phyloP scores from a whole-genome alignment of 2,888 invertebrate species.

The Microctonus brassicae region DNA sequence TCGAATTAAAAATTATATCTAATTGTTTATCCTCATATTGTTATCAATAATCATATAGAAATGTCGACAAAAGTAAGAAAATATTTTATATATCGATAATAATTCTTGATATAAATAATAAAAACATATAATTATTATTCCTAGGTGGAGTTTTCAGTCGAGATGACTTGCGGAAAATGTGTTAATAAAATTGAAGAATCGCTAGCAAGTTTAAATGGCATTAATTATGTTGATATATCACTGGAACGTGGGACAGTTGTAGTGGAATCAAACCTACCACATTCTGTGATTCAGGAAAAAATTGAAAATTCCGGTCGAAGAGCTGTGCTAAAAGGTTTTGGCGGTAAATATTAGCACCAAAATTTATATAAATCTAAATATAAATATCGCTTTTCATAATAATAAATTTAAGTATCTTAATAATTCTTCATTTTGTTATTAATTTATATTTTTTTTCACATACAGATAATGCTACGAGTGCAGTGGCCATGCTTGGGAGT shows the following conservation, averaged over 20 bases:
- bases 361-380: no score
- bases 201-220: conserved; percentile 67
- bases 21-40: no score
- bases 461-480: conserved; percentile 73
- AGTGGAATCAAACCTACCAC: conserved; percentile 77
- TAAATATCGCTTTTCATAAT: not conserved
- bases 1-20: no score
- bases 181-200: conserved; percentile 70
- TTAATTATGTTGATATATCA: conserved; percentile 72
- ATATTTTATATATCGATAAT: no score
- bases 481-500: conserved; percentile 78
- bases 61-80: no score
- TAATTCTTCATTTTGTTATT: no score
- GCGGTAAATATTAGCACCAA: conserved; percentile 71
- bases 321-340: conserved; percentile 85
- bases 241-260: conserved; percentile 78
- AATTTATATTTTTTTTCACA: not conserved
- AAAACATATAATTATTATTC: not conserved
- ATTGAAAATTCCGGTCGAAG: conserved; percentile 76
- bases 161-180: conserved; percentile 75
- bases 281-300: conserved; percentile 69
- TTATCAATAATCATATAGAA: no score
- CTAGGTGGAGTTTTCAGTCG: conserved; percentile 78
- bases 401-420: not conserved
- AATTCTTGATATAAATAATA: not conserved